Conservation (phyloP, 1,140 invertebrate species). For the Bombus consobrinus region DNA sequence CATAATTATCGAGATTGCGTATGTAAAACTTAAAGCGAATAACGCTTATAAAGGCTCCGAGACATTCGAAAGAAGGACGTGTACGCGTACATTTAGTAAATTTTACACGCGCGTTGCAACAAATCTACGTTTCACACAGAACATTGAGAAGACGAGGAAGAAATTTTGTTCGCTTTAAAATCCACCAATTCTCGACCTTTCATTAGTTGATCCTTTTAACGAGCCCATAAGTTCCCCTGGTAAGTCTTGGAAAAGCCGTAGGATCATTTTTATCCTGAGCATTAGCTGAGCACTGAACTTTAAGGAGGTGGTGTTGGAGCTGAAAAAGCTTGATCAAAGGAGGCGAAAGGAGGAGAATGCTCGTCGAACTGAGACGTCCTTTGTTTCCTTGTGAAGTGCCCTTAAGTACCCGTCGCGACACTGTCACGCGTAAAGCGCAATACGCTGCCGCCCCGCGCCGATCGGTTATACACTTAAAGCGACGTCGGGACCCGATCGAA, state of each 20-base stretch:
- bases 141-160: too few species aligned
- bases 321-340: not conserved
- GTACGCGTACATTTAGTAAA: not conserved
- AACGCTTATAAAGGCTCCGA: too few species aligned
- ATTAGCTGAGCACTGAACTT: slow-evolving; percentile 11
- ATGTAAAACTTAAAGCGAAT: not conserved
- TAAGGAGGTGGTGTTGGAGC: not conserved
- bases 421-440: slow-evolving; percentile 35
- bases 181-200: slow-evolving; percentile 5
- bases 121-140: not conserved
- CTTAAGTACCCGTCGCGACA: slow-evolving; percentile 30
- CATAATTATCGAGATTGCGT: not conserved
- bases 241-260: not conserved
- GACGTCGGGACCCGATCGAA: slow-evolving; percentile 10
- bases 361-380: not conserved
- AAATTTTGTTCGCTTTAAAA: not conserved
- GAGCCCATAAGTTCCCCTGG: not conserved
- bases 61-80: too few species aligned
- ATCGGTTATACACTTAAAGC: slow-evolving; percentile 32
- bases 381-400: slow-evolving; percentile 26
- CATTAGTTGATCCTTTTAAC: slow-evolving; percentile 40
- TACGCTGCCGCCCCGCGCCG: slow-evolving; percentile 1
- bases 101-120: not conserved
- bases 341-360: not conserved
- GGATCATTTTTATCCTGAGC: slow-evolving; percentile 37